A percentile compares a stretch with the other conserved stretches of the same genome.
These are phyloP conservation scores for Drosophila hamatofila DNA, from an alignment of 2,888 invertebrate species.

Conservation along the genomic window DNA sequence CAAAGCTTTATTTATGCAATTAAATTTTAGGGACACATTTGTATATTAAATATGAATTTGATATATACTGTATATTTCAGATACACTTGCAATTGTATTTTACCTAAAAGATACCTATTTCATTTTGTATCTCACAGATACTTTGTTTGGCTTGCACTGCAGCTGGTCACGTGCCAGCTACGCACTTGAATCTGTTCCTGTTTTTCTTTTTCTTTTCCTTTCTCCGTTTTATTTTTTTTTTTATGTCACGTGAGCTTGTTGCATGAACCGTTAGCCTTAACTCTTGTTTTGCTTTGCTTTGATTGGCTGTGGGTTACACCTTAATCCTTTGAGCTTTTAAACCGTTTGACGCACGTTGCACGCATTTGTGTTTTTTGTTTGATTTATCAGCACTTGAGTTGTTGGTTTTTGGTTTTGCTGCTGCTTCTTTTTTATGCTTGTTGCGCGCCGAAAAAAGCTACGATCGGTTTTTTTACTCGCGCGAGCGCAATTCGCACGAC, in stretches of 20 bases:
- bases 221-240: background rate
- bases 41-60: background rate
- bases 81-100: too few relatives aligned
- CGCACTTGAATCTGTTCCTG: conserved; percentile 15
- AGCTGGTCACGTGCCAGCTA: conserved; percentile 73
- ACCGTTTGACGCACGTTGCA: conserved; percentile 41
- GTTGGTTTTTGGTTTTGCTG: too few relatives aligned
- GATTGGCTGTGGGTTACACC: conserved; percentile 7
- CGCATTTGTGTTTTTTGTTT: conserved; percentile 23
- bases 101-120: background rate
- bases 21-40: background rate
- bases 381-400: conserved; percentile 32
- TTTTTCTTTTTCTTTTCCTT: background rate
- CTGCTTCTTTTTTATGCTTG: conserved; percentile 1
- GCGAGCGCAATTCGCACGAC: conserved; percentile 74
- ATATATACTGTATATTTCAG: too few relatives aligned
- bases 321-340: conserved; percentile 57
- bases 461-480: conserved; percentile 29
- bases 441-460: conserved; percentile 27
- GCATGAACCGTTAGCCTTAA: conserved; percentile 20
- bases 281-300: conserved; percentile 3
- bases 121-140: conserved; percentile 2
- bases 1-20: too few relatives aligned
- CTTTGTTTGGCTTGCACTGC: conserved; percentile 8
- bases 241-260: conserved; percentile 30